phyloP scores from a whole-genome alignment of 2,113 vertebrate species.

The Hippocampus comes region DNA sequence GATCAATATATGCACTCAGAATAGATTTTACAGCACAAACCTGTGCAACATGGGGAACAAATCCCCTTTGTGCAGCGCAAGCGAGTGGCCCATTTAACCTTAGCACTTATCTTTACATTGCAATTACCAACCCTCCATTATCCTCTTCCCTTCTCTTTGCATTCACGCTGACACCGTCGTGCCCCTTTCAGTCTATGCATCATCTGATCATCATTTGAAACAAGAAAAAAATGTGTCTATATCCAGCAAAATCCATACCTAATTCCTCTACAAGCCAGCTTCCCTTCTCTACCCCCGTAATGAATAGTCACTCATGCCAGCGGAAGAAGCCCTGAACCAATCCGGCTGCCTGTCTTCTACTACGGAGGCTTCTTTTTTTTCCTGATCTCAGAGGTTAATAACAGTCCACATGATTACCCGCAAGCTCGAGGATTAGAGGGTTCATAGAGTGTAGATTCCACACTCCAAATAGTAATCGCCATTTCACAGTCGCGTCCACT shows the following conservation, averaged over 20 bases:
- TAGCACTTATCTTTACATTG: conserved; percentile 27
- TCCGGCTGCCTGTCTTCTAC: conserved; percentile 16
- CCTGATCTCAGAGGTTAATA: conserved; percentile 62
- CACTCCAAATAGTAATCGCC: conserved; percentile 51
- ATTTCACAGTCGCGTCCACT: conserved; percentile 45
- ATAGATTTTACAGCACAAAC: conserved; percentile 35
- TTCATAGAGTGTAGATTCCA: conserved; percentile 33
- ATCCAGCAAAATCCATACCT: conserved; percentile 27
- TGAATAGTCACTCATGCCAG: conserved; percentile 13
- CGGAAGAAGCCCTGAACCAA: conserved; percentile 19
- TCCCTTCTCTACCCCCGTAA: conserved; percentile 1
- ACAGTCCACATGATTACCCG: conserved; percentile 62
- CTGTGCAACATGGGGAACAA: not conserved
- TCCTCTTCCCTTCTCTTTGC: not conserved
- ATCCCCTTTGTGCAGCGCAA: not conserved
- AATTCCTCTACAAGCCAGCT: conserved; percentile 5
- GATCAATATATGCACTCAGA: conserved; percentile 54
- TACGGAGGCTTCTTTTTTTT: not conserved
- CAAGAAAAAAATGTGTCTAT: conserved; percentile 31
- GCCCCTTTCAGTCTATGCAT: conserved; percentile 37
- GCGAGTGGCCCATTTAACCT: conserved; percentile 17
- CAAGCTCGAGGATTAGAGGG: conserved; percentile 48
- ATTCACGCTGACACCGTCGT: conserved; percentile 11
- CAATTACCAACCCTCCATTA: conserved; percentile 12
- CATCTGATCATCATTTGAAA: conserved; percentile 36